Evolutionary conservation across 2,797 vertebrate species (phyloP).

Genomic region (Buphagus erythrorhynchus): DNA sequence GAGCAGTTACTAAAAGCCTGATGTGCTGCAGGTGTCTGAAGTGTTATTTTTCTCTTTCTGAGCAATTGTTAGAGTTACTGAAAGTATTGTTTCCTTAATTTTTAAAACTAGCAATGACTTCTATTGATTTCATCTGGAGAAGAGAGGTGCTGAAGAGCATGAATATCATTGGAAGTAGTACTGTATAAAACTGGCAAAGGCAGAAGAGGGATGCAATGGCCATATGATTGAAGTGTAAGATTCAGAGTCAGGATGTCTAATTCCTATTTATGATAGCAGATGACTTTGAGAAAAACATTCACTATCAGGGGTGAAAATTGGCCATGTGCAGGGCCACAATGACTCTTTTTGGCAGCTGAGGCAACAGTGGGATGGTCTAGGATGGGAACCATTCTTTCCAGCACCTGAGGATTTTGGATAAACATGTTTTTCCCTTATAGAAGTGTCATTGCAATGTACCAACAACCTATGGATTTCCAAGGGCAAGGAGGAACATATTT

Average conservation of each 20-base stretch:
- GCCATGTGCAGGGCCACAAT: neutral
- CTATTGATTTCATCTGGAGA: neutral
- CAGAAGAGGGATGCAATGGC: neutral
- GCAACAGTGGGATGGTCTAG: neutral
- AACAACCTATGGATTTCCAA: neutral
- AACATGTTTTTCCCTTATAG: neutral
- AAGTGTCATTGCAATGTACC: neutral
- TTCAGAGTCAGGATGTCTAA: neutral
- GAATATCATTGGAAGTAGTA: neutral
- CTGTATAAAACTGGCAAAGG: neutral
- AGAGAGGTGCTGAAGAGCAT: neutral
- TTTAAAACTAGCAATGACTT: neutral
- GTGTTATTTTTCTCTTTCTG: neutral
- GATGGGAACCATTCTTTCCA: neutral
- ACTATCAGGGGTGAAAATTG: neutral
- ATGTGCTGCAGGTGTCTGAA: neutral
- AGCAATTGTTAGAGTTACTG: neutral
- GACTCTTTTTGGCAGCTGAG: neutral
- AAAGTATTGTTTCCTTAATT: neutral
- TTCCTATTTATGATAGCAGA: neutral
- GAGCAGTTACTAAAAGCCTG: neutral
- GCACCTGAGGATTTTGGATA: neutral
- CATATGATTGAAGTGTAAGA: neutral
- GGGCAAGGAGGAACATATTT: neutral
- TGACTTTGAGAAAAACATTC: neutral